A percentile compares a stretch with the other conserved stretches of the same genome.
Evolutionary conservation across 2,888 invertebrate species (phyloP).

Genomic region (Lypha dubia): DNA sequence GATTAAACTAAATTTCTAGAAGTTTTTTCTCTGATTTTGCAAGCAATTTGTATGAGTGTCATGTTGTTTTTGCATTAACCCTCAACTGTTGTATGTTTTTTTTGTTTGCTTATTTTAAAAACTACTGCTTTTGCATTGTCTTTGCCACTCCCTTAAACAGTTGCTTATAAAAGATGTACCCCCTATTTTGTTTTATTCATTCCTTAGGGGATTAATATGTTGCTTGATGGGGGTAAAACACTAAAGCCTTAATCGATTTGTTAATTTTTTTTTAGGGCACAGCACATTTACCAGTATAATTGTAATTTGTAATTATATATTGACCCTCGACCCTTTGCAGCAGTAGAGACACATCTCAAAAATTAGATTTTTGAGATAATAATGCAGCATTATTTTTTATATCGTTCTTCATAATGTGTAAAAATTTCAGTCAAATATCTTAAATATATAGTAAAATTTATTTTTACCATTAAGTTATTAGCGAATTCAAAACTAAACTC

Average conservation of each 20-base stretch:
- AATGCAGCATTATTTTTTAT: too few species aligned
- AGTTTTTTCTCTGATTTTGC: slow-evolving; percentile 25
- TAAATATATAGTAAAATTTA: too few species aligned
- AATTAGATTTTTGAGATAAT: too few species aligned
- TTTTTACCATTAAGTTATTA: too few species aligned
- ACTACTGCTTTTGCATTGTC: slow-evolving; percentile 56
- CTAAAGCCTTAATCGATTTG: slow-evolving; percentile 57
- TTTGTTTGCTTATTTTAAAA: slow-evolving; percentile 31
- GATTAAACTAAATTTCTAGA: neutral
- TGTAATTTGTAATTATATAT: neutral
- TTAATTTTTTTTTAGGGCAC: slow-evolving; percentile 34
- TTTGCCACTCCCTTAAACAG: slow-evolving; percentile 68
- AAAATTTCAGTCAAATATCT: too few species aligned
- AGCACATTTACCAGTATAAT: neutral
- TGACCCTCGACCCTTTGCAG: too few species aligned
- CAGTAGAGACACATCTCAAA: too few species aligned
- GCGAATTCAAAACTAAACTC: too few species aligned
- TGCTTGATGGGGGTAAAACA: slow-evolving; percentile 22
- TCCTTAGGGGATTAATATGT: slow-evolving; percentile 23
- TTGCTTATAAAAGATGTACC: slow-evolving; percentile 2
- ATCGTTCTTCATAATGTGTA: too few species aligned
- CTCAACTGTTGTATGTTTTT: slow-evolving; percentile 29
- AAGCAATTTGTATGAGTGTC: neutral
- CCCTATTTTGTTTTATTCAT: slow-evolving; percentile 16
- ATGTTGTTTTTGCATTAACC: slow-evolving; percentile 25